Percentiles rank a stretch among this genome's conserved stretches.
These are phyloP conservation scores for Drosophila helvetica DNA, from an alignment of 2,888 invertebrate species.

Conservation along the genomic window DNA sequence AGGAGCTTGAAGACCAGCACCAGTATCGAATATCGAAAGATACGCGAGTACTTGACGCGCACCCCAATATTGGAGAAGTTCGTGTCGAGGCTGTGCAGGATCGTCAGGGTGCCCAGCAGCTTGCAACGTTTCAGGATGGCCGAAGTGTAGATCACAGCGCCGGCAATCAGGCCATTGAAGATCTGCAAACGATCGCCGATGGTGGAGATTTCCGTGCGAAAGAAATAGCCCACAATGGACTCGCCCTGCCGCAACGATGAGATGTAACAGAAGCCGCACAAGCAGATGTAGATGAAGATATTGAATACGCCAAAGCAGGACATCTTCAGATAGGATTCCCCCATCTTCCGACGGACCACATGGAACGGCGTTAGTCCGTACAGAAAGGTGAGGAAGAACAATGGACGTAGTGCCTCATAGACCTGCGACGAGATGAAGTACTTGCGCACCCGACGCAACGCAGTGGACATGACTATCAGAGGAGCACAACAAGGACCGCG, in stretches of 20 bases:
- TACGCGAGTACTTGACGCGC: constrained; percentile 81
- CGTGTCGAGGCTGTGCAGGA: constrained; percentile 76
- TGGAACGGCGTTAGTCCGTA: constrained; percentile 82
- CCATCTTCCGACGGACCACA: constrained; percentile 73
- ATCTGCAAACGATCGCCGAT: constrained; percentile 81
- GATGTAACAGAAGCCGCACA: constrained; percentile 69
- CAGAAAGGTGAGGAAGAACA: constrained; percentile 78
- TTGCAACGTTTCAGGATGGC: constrained; percentile 75
- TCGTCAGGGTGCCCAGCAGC: constrained; percentile 72
- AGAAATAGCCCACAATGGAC: constrained; percentile 81
- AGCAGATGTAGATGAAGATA: constrained; percentile 67
- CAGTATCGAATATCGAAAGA: constrained; percentile 78
- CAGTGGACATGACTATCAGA: constrained; percentile 47
- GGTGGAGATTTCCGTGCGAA: constrained; percentile 81
- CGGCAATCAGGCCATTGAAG: constrained; percentile 79
- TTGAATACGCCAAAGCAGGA: constrained; percentile 64
- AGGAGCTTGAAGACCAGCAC: constrained; percentile 74
- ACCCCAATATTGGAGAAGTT: constrained; percentile 80
- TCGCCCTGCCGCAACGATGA: constrained; percentile 76
- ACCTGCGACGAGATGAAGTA: constrained; percentile 81
- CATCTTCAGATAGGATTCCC: constrained; percentile 73
- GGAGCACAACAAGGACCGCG: background rate
- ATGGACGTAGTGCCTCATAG: constrained; percentile 81
- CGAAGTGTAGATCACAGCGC: constrained; percentile 79
- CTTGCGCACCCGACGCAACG: constrained; percentile 72